These are phyloP conservation scores for Onychostoma macrolepis DNA, from an alignment of 2,113 vertebrate species.

Conservation along the genomic window DNA sequence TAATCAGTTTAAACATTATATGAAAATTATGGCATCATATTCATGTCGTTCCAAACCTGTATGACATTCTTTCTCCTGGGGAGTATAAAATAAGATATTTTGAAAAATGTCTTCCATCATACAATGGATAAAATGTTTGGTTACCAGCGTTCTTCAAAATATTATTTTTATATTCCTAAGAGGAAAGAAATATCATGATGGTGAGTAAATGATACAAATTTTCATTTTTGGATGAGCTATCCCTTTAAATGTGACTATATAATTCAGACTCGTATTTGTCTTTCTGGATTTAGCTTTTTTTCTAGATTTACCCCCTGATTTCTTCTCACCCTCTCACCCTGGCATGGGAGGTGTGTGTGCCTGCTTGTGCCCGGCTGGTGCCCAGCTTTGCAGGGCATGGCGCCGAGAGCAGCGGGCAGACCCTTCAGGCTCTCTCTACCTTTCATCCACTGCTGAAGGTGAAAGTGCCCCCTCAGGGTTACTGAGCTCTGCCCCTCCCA, in stretches of 20 bases:
- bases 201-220: background rate
- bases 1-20: background rate
- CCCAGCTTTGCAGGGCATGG: slow-evolving; percentile 72
- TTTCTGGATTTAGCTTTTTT: background rate
- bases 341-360: slow-evolving; percentile 41
- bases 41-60: background rate
- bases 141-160: background rate
- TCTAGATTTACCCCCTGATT: background rate
- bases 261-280: background rate
- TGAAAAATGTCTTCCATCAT: background rate
- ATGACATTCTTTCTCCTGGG: background rate
- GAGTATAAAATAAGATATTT: background rate
- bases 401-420: slow-evolving; percentile 67
- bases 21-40: background rate
- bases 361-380: slow-evolving; percentile 37
- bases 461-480: slow-evolving; percentile 60
- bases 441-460: slow-evolving; percentile 75
- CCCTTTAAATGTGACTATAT: background rate
- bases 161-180: background rate
- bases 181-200: background rate
- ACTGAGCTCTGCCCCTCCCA: slow-evolving; percentile 17
- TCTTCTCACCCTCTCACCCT: slow-evolving; percentile 26
- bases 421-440: slow-evolving; percentile 71
- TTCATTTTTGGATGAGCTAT: background rate
- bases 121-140: background rate